Conservation (phyloP, 2,797 vertebrate species). For the Cirrhinus mrigala region DNA sequence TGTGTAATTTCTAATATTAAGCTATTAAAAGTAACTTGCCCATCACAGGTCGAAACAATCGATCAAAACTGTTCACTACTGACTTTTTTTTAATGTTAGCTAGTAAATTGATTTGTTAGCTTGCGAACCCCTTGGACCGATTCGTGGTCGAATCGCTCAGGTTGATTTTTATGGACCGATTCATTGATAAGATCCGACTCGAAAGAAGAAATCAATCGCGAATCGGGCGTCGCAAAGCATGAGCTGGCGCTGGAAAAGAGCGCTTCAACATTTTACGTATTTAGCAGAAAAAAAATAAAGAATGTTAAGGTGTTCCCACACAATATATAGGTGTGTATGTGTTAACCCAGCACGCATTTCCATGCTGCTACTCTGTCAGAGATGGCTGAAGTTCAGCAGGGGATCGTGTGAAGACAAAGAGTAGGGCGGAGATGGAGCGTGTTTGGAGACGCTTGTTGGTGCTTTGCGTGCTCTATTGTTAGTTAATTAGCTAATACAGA, state of each 20-base stretch:
- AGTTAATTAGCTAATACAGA: constrained; percentile 40
- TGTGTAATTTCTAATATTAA: neutral
- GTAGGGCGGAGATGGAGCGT: constrained; percentile 34
- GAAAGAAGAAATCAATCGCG: neutral
- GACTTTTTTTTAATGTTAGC: neutral
- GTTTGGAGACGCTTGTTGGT: constrained; percentile 52
- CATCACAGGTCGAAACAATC: neutral
- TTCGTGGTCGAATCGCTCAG: neutral
- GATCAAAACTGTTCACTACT: neutral
- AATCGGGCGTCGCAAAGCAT: neutral
- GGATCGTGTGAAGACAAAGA: constrained; percentile 36
- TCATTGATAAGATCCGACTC: neutral
- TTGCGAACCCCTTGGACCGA: neutral
- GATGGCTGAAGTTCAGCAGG: neutral
- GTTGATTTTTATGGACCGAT: neutral
- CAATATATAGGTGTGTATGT: neutral
- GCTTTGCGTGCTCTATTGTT: constrained; percentile 27
- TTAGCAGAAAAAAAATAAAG: neutral
- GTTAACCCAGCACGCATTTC: neutral
- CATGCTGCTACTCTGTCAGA: neutral
- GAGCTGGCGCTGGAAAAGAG: neutral
- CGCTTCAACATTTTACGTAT: neutral
- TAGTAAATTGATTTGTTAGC: neutral
- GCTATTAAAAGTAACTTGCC: neutral
- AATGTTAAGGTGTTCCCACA: neutral